These are phyloP conservation scores for Drosophila sordidula DNA, from an alignment of 2,888 invertebrate species.

Conservation along the genomic window DNA sequence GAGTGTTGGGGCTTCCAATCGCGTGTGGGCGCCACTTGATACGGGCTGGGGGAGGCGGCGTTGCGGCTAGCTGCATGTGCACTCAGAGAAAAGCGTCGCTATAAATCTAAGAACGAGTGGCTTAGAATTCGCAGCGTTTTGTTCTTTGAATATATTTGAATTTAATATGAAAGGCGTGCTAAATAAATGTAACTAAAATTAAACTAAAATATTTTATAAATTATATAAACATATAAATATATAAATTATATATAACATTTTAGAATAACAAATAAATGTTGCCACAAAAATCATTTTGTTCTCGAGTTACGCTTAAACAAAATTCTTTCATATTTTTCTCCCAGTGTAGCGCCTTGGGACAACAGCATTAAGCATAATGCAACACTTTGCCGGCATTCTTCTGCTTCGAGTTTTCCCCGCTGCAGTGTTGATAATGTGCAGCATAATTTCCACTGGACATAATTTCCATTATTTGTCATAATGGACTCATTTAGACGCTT, in stretches of 20 bases:
- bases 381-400: conserved; percentile 42
- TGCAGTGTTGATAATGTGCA: conserved; percentile 62
- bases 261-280: no score
- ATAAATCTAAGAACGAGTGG: not conserved
- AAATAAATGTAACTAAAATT: no score
- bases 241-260: no score
- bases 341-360: conserved; percentile 35
- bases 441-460: conserved; percentile 43
- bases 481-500: conserved; percentile 59
- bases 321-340: not conserved
- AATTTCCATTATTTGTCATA: conserved; percentile 42
- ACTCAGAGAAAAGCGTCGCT: not conserved
- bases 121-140: no score
- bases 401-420: conserved; percentile 1
- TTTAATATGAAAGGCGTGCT: no score
- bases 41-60: conserved; percentile 5
- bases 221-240: no score
- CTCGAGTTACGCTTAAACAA: no score
- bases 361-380: conserved; percentile 36
- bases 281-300: no score
- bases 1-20: conserved; percentile 40
- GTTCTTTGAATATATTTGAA: no score
- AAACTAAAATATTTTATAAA: no score
- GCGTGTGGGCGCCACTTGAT: conserved; percentile 74
- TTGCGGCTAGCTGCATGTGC: conserved; percentile 3